Base-by-base conservation (phyloP, 2,113 vertebrate species). In the Mesitornis unicolor region DNA sequence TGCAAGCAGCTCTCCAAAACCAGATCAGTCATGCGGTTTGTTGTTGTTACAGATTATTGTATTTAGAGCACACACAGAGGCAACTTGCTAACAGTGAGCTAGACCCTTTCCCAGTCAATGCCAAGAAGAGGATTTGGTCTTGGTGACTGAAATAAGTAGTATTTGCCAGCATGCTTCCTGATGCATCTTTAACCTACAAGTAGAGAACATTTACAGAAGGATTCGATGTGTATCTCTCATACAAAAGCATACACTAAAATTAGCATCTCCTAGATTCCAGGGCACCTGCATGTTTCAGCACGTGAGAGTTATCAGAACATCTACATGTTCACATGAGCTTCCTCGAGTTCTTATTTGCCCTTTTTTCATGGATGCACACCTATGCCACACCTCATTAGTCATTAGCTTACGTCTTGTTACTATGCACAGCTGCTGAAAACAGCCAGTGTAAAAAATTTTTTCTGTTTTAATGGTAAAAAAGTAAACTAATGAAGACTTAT, bases 41-140 rank as follows among this genome's bases (percentile, higher is more conserved):
- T 61, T 85, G n/a, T 63, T 93, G 45, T 84, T 77, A 36, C 1
- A 11, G 33, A 59, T 81, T 70, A 67, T 4, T 28, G 20, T n/a
- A 40, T 68, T 53, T 59, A 54, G 47, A 73, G 64, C 35, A 83
- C 48, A 43, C 24, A 28, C 0, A 1, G 9, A 92, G 42, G 43
- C 54, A 85, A n/a, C 67, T 82, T 68, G 63, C 47, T 68, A 64
- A 79, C 7, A 1, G 61, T 31, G 45, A 74, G 26, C 14, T 24
- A 69, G 47, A 47, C 22, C 0, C 0, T 7, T 48, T 51, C 60
- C 22, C 57, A 36, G 50, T 38, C 70, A 36, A 11, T 2, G 16
- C 7, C 11, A 47, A 89, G 79, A 76, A 57, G 17, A 36, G 11
- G 36, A 80, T 60, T 69, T 63, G 11, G 20, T 35, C 38, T 73